phyloP scores from a whole-genome alignment of 2,113 vertebrate species.

The Seriola rivoliana region DNA sequence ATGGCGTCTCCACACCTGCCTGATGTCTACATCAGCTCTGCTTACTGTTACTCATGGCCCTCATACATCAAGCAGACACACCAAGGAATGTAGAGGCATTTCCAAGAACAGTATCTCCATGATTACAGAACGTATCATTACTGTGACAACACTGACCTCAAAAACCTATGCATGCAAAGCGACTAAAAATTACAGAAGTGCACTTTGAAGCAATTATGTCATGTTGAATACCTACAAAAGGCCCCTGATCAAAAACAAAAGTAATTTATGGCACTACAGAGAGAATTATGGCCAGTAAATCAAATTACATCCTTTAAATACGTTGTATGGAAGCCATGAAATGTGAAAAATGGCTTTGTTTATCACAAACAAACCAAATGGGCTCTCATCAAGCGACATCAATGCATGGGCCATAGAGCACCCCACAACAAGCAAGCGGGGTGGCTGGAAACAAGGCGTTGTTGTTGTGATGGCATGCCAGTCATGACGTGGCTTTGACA shows the following conservation, averaged over 20 bases:
- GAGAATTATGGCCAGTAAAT: conserved; percentile 49
- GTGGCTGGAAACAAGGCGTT: conserved; percentile 50
- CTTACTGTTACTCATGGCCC: conserved; percentile 56
- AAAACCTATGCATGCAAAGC: conserved; percentile 48
- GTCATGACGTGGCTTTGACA: conserved; percentile 66
- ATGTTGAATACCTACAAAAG: conserved; percentile 36
- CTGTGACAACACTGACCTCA: conserved; percentile 57
- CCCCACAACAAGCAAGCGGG: conserved; percentile 36
- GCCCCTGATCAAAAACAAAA: conserved; percentile 48
- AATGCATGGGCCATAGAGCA: conserved; percentile 38
- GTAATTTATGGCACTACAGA: conserved; percentile 33
- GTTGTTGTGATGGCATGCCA: conserved; percentile 58
- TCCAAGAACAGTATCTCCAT: conserved; percentile 56
- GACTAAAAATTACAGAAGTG: conserved; percentile 47
- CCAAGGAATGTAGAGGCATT: conserved; percentile 52
- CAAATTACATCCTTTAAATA: conserved; percentile 50
- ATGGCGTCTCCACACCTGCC: conserved; percentile 73
- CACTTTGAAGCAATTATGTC: conserved; percentile 43
- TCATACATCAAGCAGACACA: conserved; percentile 54
- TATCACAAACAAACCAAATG: conserved; percentile 55
- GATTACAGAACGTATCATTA: conserved; percentile 60
- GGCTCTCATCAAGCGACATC: conserved; percentile 49
- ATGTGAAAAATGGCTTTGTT: conserved; percentile 65
- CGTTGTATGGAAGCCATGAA: conserved; percentile 33
- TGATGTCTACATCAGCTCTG: conserved; percentile 70